A percentile compares a stretch with the other conserved stretches of the same genome.
phyloP scores from a whole-genome alignment of 2,113 vertebrate species.

The Otis tarda region DNA sequence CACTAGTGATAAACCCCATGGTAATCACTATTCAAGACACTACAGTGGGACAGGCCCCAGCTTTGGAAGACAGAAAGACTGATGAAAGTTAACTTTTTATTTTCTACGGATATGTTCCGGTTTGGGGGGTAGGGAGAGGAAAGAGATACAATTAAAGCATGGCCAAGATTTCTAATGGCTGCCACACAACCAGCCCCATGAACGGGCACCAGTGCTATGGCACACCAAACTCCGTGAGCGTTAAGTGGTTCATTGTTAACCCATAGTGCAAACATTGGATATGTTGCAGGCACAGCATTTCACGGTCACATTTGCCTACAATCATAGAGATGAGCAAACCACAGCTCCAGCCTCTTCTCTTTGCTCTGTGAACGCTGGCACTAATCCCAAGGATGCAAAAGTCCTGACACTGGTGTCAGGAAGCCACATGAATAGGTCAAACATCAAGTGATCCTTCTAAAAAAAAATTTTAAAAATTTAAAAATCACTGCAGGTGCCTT shows the following conservation, averaged over 20 bases:
- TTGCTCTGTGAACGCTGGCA: background rate
- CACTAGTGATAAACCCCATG: background rate
- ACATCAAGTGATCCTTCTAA: slow-evolving; percentile 31
- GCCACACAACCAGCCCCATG: background rate
- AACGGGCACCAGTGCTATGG: background rate
- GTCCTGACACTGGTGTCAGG: background rate
- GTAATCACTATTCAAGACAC: background rate
- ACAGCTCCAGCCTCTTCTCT: background rate
- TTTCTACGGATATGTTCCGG: background rate
- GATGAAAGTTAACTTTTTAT: background rate
- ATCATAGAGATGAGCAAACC: background rate
- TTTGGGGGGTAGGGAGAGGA: background rate
- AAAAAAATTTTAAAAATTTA: slow-evolving; percentile 2
- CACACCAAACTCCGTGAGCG: rapidly evolving
- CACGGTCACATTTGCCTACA: background rate
- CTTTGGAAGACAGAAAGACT: background rate
- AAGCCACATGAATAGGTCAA: slow-evolving; percentile 9
- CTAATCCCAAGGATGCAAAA: background rate
- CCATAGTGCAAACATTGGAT: background rate
- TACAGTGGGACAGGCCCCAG: background rate
- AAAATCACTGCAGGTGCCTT: slow-evolving; percentile 18
- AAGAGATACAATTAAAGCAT: background rate
- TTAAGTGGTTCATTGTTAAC: background rate
- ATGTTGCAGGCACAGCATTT: slow-evolving; percentile 4
- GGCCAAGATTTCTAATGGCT: background rate